Conservation (phyloP, 64 coral and sea anemone species). For the Dendrophyllia cribrosa region DNA sequence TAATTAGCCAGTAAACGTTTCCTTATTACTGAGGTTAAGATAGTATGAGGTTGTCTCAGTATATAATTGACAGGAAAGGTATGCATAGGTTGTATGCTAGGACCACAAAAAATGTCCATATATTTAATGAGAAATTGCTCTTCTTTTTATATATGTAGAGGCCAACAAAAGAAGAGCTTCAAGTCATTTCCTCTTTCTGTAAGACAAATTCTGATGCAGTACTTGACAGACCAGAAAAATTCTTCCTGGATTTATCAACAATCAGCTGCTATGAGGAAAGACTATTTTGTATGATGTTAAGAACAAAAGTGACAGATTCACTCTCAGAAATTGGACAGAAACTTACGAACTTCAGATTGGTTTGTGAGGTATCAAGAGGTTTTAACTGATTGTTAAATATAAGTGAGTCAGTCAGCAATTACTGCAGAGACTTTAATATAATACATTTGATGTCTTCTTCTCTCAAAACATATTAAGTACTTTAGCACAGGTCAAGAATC, state of each 20-base stretch:
- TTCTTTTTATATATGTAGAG: slow-evolving; percentile 45
- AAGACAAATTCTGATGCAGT: slow-evolving; percentile 76
- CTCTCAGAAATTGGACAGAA: slow-evolving; percentile 85
- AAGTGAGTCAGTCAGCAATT: no score
- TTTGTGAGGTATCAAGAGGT: slow-evolving; percentile 78
- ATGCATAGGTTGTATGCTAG: no score
- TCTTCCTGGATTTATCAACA: slow-evolving; percentile 80
- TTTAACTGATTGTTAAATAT: neutral
- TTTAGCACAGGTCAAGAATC: no score
- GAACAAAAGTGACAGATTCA: slow-evolving; percentile 73
- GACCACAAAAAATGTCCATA: no score
- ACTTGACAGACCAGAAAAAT: slow-evolving; percentile 89
- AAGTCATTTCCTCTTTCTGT: slow-evolving; percentile 61
- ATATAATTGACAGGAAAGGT: no score
- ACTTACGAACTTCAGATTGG: slow-evolving; percentile 90
- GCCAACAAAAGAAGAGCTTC: slow-evolving; percentile 84
- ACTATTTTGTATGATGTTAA: slow-evolving; percentile 81
- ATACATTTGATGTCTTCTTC: no score
- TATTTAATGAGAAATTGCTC: neutral
- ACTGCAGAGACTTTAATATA: no score
- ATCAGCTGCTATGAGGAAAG: slow-evolving; percentile 94
- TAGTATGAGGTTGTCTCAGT: no score
- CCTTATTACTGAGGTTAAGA: no score
- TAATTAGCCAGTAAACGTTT: no score
- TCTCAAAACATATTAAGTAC: no score